Evolutionary conservation across 2,888 invertebrate genomes (phyloP).

Genomic region (Ptilodon capucinus): DNA sequence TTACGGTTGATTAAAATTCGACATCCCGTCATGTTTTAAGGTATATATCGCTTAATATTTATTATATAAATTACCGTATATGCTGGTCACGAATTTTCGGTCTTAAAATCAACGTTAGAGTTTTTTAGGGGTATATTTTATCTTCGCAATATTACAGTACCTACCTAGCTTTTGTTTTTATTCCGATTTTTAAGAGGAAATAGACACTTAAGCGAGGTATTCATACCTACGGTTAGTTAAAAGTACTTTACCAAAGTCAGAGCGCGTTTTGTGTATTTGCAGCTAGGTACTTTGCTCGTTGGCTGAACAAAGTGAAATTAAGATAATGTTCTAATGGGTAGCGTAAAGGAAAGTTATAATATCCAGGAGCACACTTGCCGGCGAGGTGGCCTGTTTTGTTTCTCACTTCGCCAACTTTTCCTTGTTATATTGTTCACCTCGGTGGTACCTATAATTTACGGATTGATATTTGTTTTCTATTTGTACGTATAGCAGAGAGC

Average conservation of each 20-base stretch:
- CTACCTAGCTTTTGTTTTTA: no score
- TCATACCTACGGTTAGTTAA: not conserved
- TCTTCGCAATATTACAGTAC: no score
- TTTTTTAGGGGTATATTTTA: no score
- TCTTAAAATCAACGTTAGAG: no score
- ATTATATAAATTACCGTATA: no score
- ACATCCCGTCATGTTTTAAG: no score
- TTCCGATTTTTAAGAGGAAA: no score
- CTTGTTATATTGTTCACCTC: constrained; percentile 56
- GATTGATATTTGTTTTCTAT: constrained; percentile 55
- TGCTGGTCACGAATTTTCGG: no score
- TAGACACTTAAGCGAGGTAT: no score
- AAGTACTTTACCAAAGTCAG: not conserved
- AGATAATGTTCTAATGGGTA: constrained; percentile 50
- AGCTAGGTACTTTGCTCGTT: not conserved
- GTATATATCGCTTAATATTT: no score
- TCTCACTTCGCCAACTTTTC: constrained; percentile 58
- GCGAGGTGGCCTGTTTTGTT: constrained; percentile 63
- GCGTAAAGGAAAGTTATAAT: constrained; percentile 53
- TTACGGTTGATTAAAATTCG: no score
- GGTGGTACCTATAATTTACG: constrained; percentile 53
- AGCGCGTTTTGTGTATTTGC: not conserved
- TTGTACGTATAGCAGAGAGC: constrained; percentile 42
- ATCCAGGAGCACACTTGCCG: constrained; percentile 56
- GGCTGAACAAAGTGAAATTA: constrained; percentile 39